phyloP scores from a whole-genome alignment of 2,888 invertebrate genomes.

The Hypsopygia costalis region DNA sequence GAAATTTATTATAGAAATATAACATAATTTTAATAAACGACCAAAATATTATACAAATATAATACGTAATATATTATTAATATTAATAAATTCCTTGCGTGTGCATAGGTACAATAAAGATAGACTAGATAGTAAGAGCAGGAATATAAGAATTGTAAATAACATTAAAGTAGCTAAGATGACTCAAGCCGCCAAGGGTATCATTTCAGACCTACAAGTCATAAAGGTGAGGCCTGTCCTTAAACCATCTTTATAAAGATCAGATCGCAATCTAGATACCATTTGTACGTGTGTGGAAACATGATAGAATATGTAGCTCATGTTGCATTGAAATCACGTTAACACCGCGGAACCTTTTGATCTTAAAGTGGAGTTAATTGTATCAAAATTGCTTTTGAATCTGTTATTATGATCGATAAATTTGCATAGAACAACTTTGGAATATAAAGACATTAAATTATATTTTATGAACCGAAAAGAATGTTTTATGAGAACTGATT shows the following conservation, averaged over 20 bases:
- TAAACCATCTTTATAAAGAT: slow-evolving; percentile 13
- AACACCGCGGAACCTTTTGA: slow-evolving; percentile 26
- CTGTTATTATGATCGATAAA: slow-evolving; percentile 37
- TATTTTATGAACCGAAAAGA: too few species aligned
- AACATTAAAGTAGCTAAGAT: slow-evolving; percentile 7
- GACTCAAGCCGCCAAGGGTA: slow-evolving; percentile 34
- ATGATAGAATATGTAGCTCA: slow-evolving; percentile 25
- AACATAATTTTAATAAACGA: too few species aligned
- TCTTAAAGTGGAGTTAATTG: slow-evolving; percentile 22
- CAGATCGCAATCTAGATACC: slow-evolving; percentile 42
- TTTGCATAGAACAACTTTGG: slow-evolving; percentile 31
- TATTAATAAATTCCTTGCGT: slow-evolving; percentile 28
- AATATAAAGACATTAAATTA: too few species aligned
- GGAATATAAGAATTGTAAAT: not conserved
- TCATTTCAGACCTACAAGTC: slow-evolving; percentile 29
- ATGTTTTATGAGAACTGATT: too few species aligned
- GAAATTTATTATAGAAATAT: too few species aligned
- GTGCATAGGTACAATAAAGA: slow-evolving; percentile 28
- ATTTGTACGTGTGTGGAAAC: slow-evolving; percentile 44
- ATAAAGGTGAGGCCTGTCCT: slow-evolving; percentile 11
- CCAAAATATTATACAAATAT: too few species aligned
- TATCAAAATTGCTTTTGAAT: slow-evolving; percentile 40
- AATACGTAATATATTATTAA: too few species aligned
- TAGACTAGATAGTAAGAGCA: slow-evolving; percentile 20
- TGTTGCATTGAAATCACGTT: slow-evolving; percentile 26